Percentiles rank a stretch among this genome's conserved stretches.
These are phyloP conservation scores for Hephaestus fuliginosus DNA, from an alignment of 2,797 vertebrate species.

Conservation along the genomic window DNA sequence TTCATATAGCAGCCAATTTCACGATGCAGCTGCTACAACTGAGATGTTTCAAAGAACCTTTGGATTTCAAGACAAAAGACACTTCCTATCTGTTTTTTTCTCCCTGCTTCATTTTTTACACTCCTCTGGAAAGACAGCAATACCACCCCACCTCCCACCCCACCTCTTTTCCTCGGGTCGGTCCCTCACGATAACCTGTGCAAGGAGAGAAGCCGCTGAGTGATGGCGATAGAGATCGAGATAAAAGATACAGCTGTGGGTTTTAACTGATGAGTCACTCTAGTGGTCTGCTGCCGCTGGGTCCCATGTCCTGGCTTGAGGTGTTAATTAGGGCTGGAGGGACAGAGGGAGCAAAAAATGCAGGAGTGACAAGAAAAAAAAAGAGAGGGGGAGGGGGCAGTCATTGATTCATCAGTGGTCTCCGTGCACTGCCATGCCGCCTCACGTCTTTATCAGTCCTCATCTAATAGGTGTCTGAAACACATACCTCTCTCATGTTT, in stretches of 20 bases:
- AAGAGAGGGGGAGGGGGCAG: neutral
- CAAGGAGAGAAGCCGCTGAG: constrained; percentile 59
- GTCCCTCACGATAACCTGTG: constrained; percentile 58
- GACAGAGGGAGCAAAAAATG: constrained; percentile 36
- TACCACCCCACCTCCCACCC: neutral
- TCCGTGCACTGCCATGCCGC: constrained; percentile 6
- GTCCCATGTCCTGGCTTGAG: constrained; percentile 62
- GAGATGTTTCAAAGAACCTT: constrained; percentile 23
- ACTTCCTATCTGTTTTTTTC: constrained; percentile 8
- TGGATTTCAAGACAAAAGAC: constrained; percentile 23
- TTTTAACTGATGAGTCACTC: constrained; percentile 79
- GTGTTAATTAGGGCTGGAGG: constrained; percentile 75
- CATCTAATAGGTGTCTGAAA: constrained; percentile 69
- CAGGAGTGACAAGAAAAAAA: constrained; percentile 9
- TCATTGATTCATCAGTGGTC: constrained; percentile 58
- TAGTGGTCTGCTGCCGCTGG: constrained; percentile 48
- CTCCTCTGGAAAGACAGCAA: constrained; percentile 2
- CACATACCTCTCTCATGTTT: constrained; percentile 57
- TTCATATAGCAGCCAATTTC: neutral
- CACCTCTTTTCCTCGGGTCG: constrained; percentile 11
- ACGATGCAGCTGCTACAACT: neutral
- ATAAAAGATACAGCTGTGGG: constrained; percentile 71
- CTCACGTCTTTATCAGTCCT: constrained; percentile 57
- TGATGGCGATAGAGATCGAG: constrained; percentile 75
- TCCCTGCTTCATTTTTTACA: neutral